Evolutionary conservation across 1,140 invertebrate genomes (phyloP), one percentile per base, ranked within the genome.

Genomic region (Pseudomyrmex cubaensis): DNA sequence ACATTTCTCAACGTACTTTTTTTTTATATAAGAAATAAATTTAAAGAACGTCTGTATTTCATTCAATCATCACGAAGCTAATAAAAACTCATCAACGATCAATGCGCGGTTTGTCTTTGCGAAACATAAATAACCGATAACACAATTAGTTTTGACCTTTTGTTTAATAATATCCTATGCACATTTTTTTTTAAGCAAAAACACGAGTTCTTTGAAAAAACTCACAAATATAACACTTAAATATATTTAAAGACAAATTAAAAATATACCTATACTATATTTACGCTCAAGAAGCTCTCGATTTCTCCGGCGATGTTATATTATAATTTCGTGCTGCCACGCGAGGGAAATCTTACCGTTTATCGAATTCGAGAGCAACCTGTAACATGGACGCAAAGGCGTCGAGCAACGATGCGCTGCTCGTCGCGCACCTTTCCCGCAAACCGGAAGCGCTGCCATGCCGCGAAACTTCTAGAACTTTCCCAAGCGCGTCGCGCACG

Each of bases 401-500:
- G 72, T n/a, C 48, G 64, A 44, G 75, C 56, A 25, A 25, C 74
- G 83, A 44, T 76, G 84, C 82, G 84, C 54, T 67, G 63, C 82
- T 75, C 85, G 78, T 87, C 87, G 87, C 83, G 82, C 90, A 91
- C 90, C 90, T 91, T 90, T 89, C 89, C 83, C 91, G 90, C 84
- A 91, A 85, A 87, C 91, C 91, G 91, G 92, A 92, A 92, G 88
- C 64, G 86, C 84, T 84, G 86, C 83, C 86, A 74, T 86, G 48
- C 76, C 83, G 84, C 87, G 90, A 92, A 92, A 91, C 89, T 92
- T 92, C 92, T 92, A 91, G 92, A 92, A 92, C 90, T 86, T 91
- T 92, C 88, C 78, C 22, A n/a, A 56, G 50, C 57, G 48, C 15
- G 25, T 78, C 54, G 44, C 52, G 46, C 13, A 17, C 12, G 48